A percentile compares a stretch with the other conserved stretches of the same genome.
Conservation (phyloP, 2,888 invertebrate species). For the Cybosia mesomella region DNA sequence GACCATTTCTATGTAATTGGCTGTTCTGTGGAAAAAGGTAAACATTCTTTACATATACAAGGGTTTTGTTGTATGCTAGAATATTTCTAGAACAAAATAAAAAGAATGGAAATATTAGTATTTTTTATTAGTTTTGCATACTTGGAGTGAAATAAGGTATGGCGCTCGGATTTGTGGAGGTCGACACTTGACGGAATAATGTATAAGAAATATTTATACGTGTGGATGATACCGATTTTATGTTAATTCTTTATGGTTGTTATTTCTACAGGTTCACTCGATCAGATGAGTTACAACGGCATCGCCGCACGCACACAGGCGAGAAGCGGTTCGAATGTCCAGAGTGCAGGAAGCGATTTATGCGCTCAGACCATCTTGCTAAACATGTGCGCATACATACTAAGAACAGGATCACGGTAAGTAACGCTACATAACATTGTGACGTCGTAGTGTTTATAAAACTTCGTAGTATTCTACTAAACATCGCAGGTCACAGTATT, state of each 20-base stretch:
- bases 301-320: conserved; percentile 96
- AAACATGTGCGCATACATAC: conserved; percentile 96
- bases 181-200: no score
- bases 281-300: conserved; percentile 92
- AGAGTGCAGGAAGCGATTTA: conserved; percentile 96
- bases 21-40: conserved; percentile 97
- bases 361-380: conserved; percentile 96
- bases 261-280: conserved; percentile 85
- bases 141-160: no score
- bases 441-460: neutral
- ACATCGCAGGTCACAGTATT: no score
- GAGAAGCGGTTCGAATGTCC: conserved; percentile 97
- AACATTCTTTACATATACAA: neutral
- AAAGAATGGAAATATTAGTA: neutral
- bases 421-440: conserved; percentile 15
- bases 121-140: no score
- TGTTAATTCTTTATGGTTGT: neutral
- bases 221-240: neutral
- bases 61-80: neutral
- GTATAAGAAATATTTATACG: no score
- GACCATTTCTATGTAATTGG: conserved; percentile 98
- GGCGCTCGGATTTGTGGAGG: no score
- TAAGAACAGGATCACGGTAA: conserved; percentile 78
- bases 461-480: no score
- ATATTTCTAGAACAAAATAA: neutral